A percentile compares a stretch with the other conserved stretches of the same genome.
Conservation (phyloP, 2,113 vertebrate genomes). For the Planiliza haematocheilus region DNA sequence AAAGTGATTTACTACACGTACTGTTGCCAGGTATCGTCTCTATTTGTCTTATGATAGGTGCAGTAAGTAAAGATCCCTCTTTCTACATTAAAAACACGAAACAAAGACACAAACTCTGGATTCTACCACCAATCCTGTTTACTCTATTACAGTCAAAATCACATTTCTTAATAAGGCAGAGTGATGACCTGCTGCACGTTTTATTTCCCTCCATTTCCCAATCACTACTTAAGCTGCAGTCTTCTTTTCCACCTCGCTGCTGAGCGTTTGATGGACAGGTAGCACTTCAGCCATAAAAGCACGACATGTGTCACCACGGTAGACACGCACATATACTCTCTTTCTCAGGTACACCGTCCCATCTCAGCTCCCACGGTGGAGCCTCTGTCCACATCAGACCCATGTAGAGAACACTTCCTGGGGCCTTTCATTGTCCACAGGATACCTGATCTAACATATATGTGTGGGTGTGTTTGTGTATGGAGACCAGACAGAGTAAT, state of each 20-base stretch:
- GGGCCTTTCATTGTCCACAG: conserved; percentile 62
- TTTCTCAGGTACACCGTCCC: neutral
- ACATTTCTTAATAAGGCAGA: conserved; percentile 9
- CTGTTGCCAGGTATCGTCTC: neutral
- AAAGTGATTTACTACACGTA: neutral
- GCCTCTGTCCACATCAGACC: conserved; percentile 39
- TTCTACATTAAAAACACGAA: no score
- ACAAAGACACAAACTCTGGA: no score
- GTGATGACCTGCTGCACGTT: no score
- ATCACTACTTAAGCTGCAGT: no score
- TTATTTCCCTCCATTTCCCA: no score
- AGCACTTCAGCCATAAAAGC: conserved; percentile 34
- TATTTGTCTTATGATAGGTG: no score
- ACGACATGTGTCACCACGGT: conserved; percentile 34
- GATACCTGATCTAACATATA: conserved; percentile 61
- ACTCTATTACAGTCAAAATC: no score
- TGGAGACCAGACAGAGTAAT: conserved; percentile 49
- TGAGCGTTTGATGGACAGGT: conserved; percentile 27
- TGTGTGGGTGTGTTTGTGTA: conserved; percentile 39
- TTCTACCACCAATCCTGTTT: no score
- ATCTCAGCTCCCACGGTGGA: conserved; percentile 19
- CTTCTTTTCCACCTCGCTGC: no score
- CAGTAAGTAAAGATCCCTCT: no score
- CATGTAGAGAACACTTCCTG: conserved; percentile 36
- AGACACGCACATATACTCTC: neutral